Evolutionary conservation across 2,797 vertebrate species (phyloP), one percentile per base, ranked within the genome.

Genomic region (Cephalopachus bancanus): DNA sequence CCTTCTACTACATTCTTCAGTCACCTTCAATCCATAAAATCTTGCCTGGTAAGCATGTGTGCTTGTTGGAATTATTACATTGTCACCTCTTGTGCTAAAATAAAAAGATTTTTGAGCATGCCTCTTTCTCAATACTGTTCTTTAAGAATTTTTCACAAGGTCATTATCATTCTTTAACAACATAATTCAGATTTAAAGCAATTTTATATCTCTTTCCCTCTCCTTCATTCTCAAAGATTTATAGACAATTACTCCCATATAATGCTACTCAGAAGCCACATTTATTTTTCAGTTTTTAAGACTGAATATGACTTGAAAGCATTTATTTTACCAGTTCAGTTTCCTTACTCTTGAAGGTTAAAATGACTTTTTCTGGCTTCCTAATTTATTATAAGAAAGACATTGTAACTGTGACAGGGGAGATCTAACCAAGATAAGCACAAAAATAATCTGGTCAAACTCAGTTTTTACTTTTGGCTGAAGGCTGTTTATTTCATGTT

Each of bases 341-440:
- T 92, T 95, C 62, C 51, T 75, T 69, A 64, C 55, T 86, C 83
- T 89, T n/a, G 74, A 95, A 93, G 55, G 75, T 95, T 62, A 94
- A 83, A 93, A 20, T 89, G 65, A 95, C 85, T 95, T 92, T 89
- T 59, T 93, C 74, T 59, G 74, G 57, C 57, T 84, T 86, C 53
- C 86, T 81, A 60, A 12, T 89, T 96, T 96, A 94, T 96, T 97
- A 91, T 76, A 83, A 44, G 67, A 95, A 96, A 92, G 55, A 11
- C 28, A 88, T 22, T 4, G 2, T 85, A 88, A 84, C 55, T 17
- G 9, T 67, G 55, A 90, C 64, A 97, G 67, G 20, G 93, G 62
- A 96, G 87, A 84, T 96, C 30, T 93, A 93, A 72, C 22, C 65
- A 94, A 92, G 65, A 78, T 10, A 81, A 44, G 80, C 4, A 80